Evolutionary conservation across 1,140 invertebrate species (phyloP).

Genomic region (Drosophila kikkawai): DNA sequence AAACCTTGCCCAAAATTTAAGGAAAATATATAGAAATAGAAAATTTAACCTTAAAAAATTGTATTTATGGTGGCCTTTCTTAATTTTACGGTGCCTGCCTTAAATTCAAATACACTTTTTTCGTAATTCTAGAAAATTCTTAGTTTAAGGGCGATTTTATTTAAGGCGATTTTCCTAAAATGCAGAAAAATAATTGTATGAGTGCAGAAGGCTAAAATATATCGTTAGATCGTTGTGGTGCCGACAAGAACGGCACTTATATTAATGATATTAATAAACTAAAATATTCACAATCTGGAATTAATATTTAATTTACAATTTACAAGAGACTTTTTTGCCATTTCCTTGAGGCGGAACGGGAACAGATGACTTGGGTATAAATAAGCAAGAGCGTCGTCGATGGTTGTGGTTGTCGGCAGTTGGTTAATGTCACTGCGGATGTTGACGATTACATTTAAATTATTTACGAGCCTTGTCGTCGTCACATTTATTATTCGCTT

Average conservation of each 20-base stretch:
- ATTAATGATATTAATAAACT: slow-evolving; percentile 62
- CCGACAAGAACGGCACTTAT: not conserved
- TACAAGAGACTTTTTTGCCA: slow-evolving; percentile 40
- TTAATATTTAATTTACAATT: slow-evolving; percentile 76
- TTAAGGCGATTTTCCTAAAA: no score
- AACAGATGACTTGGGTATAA: not conserved
- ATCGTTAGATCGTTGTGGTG: not conserved
- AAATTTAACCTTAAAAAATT: no score
- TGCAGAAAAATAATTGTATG: no score
- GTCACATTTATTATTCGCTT: slow-evolving; percentile 79
- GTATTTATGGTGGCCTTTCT: no score
- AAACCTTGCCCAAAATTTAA: no score
- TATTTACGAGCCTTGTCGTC: slow-evolving; percentile 66
- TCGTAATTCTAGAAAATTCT: no score
- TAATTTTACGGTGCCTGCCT: no score
- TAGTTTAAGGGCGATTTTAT: no score
- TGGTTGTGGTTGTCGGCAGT: slow-evolving; percentile 57
- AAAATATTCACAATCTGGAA: slow-evolving; percentile 72
- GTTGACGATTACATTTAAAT: slow-evolving; percentile 80
- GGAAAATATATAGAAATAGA: no score
- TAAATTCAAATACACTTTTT: no score
- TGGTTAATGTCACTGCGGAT: slow-evolving; percentile 77
- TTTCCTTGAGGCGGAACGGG: not conserved
- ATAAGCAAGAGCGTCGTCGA: not conserved
- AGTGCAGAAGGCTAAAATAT: no score